Percentiles rank a stretch among this genome's conserved stretches.
phyloP scores from a whole-genome alignment of 2,888 invertebrate species.

The Axea sp. region DNA sequence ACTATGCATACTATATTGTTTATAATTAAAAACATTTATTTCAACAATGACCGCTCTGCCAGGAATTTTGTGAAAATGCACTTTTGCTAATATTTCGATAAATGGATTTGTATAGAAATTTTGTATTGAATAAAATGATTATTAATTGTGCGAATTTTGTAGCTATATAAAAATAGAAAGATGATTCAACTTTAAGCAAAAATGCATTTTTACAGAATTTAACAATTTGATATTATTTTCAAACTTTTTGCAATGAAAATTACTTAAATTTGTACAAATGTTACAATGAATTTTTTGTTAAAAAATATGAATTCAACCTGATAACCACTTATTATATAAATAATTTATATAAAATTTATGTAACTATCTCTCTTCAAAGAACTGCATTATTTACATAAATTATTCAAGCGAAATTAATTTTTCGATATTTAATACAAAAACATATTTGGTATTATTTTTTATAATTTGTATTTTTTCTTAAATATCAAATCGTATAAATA shows the following conservation, averaged over 20 bases:
- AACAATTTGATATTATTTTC: background rate
- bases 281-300: background rate
- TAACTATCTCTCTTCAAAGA: no score
- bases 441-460: no score
- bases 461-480: no score
- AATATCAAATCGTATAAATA: no score
- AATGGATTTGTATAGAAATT: background rate
- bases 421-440: no score
- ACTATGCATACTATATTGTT: conserved; percentile 6
- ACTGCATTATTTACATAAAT: no score
- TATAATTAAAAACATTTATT: conserved; percentile 10
- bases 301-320: no score
- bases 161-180: background rate
- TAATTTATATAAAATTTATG: no score
- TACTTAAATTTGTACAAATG: background rate
- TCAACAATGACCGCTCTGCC: conserved; percentile 1
- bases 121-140: background rate
- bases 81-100: conserved; percentile 2
- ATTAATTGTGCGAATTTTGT: background rate
- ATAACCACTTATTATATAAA: no score
- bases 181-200: background rate
- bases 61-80: conserved; percentile 10
- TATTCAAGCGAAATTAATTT: no score
- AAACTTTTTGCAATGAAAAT: conserved; percentile 1
- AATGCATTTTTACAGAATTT: conserved; percentile 12